A percentile compares a stretch with the other conserved stretches of the same genome.
These are phyloP conservation scores for Arenaria interpres DNA, from an alignment of 2,113 vertebrate genomes.

Conservation along the genomic window DNA sequence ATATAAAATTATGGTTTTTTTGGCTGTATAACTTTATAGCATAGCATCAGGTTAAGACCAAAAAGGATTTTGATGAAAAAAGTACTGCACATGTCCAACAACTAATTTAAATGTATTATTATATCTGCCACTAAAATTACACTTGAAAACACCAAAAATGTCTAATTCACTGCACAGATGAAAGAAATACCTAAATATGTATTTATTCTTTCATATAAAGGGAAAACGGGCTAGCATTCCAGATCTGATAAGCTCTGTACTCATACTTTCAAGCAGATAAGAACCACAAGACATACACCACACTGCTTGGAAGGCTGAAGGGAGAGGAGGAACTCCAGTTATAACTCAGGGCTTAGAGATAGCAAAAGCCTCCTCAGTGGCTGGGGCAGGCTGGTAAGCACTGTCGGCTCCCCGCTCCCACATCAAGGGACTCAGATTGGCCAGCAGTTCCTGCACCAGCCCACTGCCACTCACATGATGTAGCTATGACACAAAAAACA, in stretches of 20 bases:
- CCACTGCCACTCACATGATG: neutral
- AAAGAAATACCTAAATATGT: slow-evolving; percentile 11
- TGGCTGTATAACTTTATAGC: neutral
- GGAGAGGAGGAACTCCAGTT: neutral
- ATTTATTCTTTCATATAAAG: neutral
- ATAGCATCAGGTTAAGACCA: neutral
- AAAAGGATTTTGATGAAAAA: neutral
- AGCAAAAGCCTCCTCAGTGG: slow-evolving; percentile 18
- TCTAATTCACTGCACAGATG: neutral
- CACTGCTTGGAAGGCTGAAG: neutral
- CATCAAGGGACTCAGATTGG: slow-evolving; percentile 9
- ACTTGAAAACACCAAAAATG: neutral
- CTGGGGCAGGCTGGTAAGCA: neutral
- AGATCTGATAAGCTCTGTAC: slow-evolving; percentile 47
- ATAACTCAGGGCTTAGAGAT: neutral
- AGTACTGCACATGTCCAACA: neutral
- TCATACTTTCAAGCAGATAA: slow-evolving; percentile 33
- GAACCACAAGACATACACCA: slow-evolving; percentile 38
- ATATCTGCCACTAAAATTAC: neutral
- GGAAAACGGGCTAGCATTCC: neutral
- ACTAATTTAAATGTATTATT: neutral
- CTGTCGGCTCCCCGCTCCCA: neutral
- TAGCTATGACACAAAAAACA: neutral
- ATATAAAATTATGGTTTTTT: neutral
- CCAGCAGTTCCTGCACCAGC: neutral